These are phyloP conservation scores for Tholera decimalis DNA, from an alignment of 2,888 invertebrate species.

Conservation along the genomic window DNA sequence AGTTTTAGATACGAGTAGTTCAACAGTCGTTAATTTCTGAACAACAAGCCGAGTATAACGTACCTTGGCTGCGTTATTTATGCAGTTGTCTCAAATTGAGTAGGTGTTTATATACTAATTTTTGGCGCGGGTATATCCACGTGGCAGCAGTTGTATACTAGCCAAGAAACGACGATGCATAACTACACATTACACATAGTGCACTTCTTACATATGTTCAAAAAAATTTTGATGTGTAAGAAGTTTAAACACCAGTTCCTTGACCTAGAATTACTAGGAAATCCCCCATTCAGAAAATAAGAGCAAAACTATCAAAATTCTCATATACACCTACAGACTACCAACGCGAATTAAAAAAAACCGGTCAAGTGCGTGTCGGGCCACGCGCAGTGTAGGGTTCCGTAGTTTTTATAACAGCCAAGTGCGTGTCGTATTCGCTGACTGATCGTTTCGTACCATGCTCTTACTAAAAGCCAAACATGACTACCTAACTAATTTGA, in stretches of 20 bases:
- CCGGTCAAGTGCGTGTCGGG: no score
- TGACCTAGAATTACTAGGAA: no score
- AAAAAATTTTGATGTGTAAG: background rate
- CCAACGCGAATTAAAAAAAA: no score
- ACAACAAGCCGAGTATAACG: constrained; percentile 10
- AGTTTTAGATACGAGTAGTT: constrained; percentile 1
- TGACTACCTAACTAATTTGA: no score
- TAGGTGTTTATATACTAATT: constrained; percentile 15
- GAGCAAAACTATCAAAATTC: no score
- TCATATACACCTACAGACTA: no score
- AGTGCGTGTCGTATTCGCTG: no score
- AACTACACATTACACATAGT: constrained; percentile 51
- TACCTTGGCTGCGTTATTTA: constrained; percentile 32
- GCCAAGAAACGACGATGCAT: constrained; percentile 36
- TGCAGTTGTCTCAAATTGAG: constrained; percentile 29
- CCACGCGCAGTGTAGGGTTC: no score
- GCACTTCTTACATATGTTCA: constrained; percentile 26
- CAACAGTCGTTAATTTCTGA: constrained; percentile 14
- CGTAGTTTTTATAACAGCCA: no score
- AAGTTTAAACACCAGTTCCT: background rate
- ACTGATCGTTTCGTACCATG: no score
- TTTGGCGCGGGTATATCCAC: constrained; percentile 46
- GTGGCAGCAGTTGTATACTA: constrained; percentile 39
- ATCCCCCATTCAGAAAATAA: no score
- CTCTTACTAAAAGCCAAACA: no score